These are phyloP conservation scores for Selenia dentaria DNA, from an alignment of 2,888 invertebrate species.

Conservation along the genomic window DNA sequence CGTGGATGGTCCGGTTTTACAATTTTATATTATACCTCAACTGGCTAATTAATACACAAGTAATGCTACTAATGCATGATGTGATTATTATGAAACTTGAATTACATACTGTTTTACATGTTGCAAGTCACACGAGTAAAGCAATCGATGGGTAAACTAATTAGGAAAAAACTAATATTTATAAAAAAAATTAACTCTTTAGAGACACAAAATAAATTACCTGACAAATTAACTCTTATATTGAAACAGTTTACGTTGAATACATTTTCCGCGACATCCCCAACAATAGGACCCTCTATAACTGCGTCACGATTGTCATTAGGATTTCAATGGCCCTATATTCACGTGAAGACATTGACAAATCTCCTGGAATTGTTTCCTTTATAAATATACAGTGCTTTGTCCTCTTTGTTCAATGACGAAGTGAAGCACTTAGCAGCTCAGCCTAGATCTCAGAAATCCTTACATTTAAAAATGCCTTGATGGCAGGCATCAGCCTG, in stretches of 20 bases:
- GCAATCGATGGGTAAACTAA: too few relatives aligned
- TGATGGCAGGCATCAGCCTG: neutral
- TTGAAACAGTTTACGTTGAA: constrained; percentile 10
- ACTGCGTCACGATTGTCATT: constrained; percentile 19
- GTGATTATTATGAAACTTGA: too few relatives aligned
- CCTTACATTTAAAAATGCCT: constrained; percentile 21
- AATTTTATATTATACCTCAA: too few relatives aligned
- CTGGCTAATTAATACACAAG: too few relatives aligned
- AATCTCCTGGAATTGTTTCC: constrained; percentile 30
- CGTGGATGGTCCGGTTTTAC: too few relatives aligned
- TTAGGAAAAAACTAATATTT: too few relatives aligned
- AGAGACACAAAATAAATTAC: constrained; percentile 12
- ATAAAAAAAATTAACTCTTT: too few relatives aligned
- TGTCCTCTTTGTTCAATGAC: constrained; percentile 24
- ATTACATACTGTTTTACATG: too few relatives aligned
- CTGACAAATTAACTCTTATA: constrained; percentile 12
- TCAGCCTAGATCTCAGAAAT: constrained; percentile 29
- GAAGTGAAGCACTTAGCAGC: constrained; percentile 32
- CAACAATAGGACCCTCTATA: constrained; percentile 16
- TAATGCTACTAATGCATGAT: too few relatives aligned
- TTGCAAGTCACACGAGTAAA: too few relatives aligned
- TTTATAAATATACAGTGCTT: constrained; percentile 34
- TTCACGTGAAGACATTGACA: constrained; percentile 34
- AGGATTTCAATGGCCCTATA: constrained; percentile 24
- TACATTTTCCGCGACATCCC: constrained; percentile 5